Base-by-base conservation (phyloP, 1,140 invertebrate genomes). In the Pseudoatta argentina region DNA sequence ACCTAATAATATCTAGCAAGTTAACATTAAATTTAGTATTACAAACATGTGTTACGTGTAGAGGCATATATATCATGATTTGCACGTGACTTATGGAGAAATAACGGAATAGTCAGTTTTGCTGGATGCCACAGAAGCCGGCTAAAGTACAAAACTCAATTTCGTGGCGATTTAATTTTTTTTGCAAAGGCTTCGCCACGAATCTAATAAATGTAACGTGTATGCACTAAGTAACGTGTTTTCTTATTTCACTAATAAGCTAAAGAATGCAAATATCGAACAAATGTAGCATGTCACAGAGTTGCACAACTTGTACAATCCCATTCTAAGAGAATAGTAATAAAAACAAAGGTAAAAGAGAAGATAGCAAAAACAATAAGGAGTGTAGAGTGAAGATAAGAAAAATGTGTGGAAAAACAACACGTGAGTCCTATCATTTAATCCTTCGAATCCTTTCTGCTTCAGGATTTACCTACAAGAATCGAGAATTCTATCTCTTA, bases 171-270 rank as follows among this genome's bases (percentile, higher is more conserved):
- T 77, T 87, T 30, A 34, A 59, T 87, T 81, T 72, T 63, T 44
- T 90, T 67, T 79, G 85, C 69, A 92, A 92, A 91, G 92, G 93
- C 93, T 94, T 94, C 94, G 90, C 85, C 89, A 88, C 85, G 91
- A 91, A 92, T 92, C 90, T 92, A 93, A 92, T 92, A 92, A 86
- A 91, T 91, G 27, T 24, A 71, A 71, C 34, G 55, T 48, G 39
- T 18, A 48, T 34, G 14, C 83, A 72, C 27, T 34, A 76, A 85
- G 66, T 34, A 73, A 6, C n/a, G 12, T n/a, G 12, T 16, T 57
- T 83, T 73, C 14, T 39, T 34, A 30, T 73, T 61, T 73, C 18
- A 14, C 53, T 14, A 72, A 48, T 48, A 59, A 72, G 7, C n/a
- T n/a, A 16, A 39, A n/a, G 30, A 39, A 5, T 12, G 10, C 64